These are phyloP conservation scores for Rhinopithecus roxellana DNA, from an alignment of 2,113 vertebrate species.

Conservation along the genomic window DNA sequence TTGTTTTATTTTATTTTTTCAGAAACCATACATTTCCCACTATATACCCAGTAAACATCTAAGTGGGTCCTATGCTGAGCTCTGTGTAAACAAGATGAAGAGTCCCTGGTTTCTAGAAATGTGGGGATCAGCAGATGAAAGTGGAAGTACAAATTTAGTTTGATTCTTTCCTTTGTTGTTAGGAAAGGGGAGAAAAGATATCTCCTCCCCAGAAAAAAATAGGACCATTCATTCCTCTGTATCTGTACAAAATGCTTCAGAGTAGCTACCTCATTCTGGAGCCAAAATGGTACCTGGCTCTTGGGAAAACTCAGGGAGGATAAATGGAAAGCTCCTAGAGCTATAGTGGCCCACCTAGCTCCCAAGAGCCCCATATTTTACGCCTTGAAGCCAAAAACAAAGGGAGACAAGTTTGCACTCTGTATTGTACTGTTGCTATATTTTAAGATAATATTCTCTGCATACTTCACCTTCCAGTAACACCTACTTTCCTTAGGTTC, in stretches of 20 bases:
- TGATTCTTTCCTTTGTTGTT: not conserved
- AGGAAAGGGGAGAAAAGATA: not conserved
- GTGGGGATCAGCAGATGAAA: not conserved
- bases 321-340: not conserved
- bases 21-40: not conserved
- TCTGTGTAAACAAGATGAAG: slow-evolving; percentile 34
- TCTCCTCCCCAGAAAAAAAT: not conserved
- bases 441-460: not conserved
- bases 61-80: not conserved
- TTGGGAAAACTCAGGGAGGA: not conserved
- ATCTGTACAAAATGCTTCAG: not conserved
- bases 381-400: not conserved
- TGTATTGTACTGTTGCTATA: not conserved
- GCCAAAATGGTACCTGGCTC: not conserved
- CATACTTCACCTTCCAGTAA: not conserved
- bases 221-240: not conserved
- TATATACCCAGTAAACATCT: not conserved
- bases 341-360: not conserved
- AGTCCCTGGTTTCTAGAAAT: not conserved
- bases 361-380: not conserved
- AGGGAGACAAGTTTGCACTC: not conserved
- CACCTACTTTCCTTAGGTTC: not conserved
- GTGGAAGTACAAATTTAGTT: not conserved
- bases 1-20: slow-evolving; percentile 20
- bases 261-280: not conserved